Percentiles rank a stretch among this genome's conserved stretches.
phyloP scores from a whole-genome alignment of 2,113 vertebrate genomes.

The Gymnobelideus leadbeateri region DNA sequence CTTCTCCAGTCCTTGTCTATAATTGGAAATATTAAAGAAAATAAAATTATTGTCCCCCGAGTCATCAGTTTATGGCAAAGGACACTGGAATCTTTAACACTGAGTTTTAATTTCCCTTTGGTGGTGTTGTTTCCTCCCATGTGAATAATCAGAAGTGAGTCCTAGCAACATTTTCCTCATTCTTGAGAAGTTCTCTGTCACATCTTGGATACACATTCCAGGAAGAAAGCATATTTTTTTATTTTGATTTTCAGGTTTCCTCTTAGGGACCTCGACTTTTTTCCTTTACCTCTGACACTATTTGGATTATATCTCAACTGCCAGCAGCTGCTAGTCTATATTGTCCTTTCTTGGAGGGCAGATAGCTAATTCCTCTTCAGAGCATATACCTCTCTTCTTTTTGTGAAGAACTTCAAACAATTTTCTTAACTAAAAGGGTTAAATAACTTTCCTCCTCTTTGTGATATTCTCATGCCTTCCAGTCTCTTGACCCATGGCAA shows the following conservation, averaged over 20 bases:
- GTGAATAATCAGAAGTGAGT: neutral
- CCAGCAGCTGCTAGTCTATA: neutral
- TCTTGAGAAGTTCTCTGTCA: neutral
- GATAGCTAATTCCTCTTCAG: neutral
- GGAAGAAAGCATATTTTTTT: neutral
- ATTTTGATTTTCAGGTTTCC: neutral
- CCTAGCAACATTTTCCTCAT: neutral
- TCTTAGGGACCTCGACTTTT: neutral
- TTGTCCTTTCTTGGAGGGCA: neutral
- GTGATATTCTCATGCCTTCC: neutral
- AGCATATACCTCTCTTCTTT: neutral
- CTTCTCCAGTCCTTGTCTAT: neutral
- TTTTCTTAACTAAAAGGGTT: neutral
- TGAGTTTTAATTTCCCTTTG: neutral
- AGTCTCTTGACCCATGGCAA: neutral
- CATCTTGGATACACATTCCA: neutral
- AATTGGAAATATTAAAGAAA: neutral
- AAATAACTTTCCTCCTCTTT: neutral
- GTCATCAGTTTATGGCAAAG: neutral
- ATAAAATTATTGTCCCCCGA: neutral
- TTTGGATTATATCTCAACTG: neutral
- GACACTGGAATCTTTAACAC: neutral
- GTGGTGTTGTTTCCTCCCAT: neutral
- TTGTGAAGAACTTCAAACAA: neutral
- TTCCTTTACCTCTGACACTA: neutral